Evolutionary conservation across 2,113 vertebrate genomes (phyloP).

Genomic region (Cepphus grylle): DNA sequence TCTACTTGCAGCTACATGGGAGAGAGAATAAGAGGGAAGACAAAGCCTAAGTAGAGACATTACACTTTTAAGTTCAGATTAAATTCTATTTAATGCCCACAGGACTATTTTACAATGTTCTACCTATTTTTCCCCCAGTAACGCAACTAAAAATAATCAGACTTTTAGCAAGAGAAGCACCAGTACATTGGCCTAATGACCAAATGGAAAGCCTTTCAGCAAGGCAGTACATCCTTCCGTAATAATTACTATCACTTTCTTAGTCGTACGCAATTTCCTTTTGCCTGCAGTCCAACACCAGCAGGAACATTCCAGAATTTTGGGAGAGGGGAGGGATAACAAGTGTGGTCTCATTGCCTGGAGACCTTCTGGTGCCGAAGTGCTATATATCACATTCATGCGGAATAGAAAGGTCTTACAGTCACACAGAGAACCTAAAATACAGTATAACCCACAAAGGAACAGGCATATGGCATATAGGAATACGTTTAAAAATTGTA

Average conservation of each 20-base stretch:
- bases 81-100: neutral
- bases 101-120: neutral
- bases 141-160: neutral
- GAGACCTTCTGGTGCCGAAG: neutral
- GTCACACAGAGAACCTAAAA: neutral
- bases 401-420: neutral
- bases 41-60: neutral
- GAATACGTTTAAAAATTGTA: neutral
- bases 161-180: neutral
- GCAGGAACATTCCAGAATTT: neutral
- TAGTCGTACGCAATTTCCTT: neutral
- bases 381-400: accelerated
- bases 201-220: neutral
- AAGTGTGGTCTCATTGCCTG: neutral
- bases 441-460: accelerated
- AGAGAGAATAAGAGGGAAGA: neutral
- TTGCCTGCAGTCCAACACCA: neutral
- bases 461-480: accelerated
- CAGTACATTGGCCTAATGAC: neutral
- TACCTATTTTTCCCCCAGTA: neutral
- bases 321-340: neutral
- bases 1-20: neutral
- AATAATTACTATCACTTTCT: neutral
- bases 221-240: neutral
- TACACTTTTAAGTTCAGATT: neutral